Evolutionary conservation across 2,797 vertebrate species (phyloP).

Genomic region (Cyclopterus lumpus): DNA sequence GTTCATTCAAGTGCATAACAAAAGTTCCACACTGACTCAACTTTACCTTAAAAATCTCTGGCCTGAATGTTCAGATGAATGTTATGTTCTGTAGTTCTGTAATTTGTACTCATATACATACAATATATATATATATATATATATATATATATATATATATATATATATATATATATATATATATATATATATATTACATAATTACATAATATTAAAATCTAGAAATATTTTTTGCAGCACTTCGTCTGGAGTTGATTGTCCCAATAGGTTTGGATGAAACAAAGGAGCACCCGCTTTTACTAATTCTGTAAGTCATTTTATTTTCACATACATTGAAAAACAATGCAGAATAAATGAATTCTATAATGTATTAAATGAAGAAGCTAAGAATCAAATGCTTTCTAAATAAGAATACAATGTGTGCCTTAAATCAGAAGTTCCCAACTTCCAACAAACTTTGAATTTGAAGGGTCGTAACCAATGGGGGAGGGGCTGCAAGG

Average conservation of each 20-base stretch:
- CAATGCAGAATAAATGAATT: background rate
- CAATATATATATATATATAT: background rate
- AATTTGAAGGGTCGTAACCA: background rate
- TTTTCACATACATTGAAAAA: background rate
- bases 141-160: background rate
- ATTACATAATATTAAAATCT: background rate
- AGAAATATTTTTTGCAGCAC: slow-evolving; percentile 62
- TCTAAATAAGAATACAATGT: background rate
- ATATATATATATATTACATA: background rate
- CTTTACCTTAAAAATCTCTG: background rate
- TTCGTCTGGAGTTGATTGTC: slow-evolving; percentile 77
- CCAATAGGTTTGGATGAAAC: slow-evolving; percentile 77
- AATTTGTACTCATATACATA: no score
- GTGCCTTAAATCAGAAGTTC: background rate
- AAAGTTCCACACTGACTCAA: background rate
- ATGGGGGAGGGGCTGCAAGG: background rate
- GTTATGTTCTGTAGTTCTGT: background rate
- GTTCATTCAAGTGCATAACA: background rate
- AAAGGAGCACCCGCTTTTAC: slow-evolving; percentile 73
- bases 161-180: background rate
- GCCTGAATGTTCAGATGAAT: slow-evolving; percentile 6
- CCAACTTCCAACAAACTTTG: background rate
- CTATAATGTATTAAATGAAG: background rate
- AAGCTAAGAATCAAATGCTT: background rate
- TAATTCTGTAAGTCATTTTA: slow-evolving; percentile 76